Conservation (phyloP, 2,113 vertebrate genomes). For the Elephas maximus region DNA sequence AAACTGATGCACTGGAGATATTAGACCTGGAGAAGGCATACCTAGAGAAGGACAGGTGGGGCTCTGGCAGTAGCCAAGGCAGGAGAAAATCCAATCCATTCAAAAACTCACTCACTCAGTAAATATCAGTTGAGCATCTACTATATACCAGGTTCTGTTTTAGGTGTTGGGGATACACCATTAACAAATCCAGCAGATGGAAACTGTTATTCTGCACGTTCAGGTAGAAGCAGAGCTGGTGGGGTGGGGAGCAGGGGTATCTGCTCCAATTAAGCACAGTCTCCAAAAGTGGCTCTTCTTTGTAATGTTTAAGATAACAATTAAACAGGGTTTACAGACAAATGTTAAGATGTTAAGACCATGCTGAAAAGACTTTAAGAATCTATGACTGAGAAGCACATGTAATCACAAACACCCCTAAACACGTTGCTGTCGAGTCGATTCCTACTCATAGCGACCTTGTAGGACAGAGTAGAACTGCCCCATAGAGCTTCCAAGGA, state of each 20-base stretch:
- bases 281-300: background rate
- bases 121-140: background rate
- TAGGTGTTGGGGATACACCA: background rate
- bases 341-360: background rate
- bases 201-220: background rate
- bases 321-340: background rate
- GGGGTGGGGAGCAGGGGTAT: background rate
- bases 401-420: background rate
- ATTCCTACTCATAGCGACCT: too few relatives aligned
- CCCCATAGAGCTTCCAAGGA: too few relatives aligned
- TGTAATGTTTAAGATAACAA: background rate
- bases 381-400: background rate
- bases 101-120: background rate
- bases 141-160: background rate
- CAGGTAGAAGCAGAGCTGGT: background rate
- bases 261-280: background rate
- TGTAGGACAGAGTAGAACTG: too few relatives aligned
- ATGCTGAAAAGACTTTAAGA: background rate
- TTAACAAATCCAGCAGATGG: conserved; percentile 3
- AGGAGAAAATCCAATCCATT: background rate
- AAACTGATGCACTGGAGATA: background rate
- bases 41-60: too few relatives aligned
- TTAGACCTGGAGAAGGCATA: background rate
- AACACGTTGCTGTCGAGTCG: too few relatives aligned
- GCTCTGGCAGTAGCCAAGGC: background rate